Percentiles rank a stretch among this genome's conserved stretches.
These are phyloP conservation scores for Lacerta viridis DNA, from an alignment of 2,797 vertebrate species.

Conservation along the genomic window DNA sequence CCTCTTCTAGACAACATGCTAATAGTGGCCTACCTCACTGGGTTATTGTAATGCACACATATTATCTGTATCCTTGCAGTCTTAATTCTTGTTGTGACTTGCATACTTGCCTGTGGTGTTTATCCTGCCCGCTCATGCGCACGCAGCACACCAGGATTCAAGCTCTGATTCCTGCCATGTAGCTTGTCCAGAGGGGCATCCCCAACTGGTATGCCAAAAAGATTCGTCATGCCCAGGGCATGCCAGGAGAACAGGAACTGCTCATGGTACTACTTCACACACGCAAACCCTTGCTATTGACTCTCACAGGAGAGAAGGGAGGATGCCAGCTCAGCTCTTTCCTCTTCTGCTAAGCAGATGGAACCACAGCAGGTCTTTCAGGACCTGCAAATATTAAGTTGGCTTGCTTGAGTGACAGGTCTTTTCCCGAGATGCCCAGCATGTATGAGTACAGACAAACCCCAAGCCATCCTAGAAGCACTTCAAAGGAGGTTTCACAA, in stretches of 20 bases:
- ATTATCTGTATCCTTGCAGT: background rate
- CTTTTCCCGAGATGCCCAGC: conserved; percentile 18
- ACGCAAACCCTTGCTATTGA: background rate
- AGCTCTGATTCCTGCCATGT: background rate
- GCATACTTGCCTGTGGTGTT: background rate
- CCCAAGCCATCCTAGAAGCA: background rate
- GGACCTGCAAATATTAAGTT: conserved; percentile 35
- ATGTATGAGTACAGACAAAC: conserved; percentile 20
- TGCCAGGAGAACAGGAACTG: background rate
- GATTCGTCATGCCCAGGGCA: conserved; percentile 25
- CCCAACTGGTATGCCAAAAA: conserved; percentile 24
- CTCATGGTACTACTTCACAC: background rate
- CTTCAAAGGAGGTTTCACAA: conserved; percentile 11
- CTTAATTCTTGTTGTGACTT: conserved; percentile 4
- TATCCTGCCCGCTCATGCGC: background rate
- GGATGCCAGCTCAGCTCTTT: conserved; percentile 30
- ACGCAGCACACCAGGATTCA: conserved; percentile 1
- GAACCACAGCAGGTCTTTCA: conserved; percentile 12
- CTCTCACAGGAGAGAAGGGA: conserved; percentile 28
- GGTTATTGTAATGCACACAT: background rate
- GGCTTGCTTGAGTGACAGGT: conserved; percentile 33
- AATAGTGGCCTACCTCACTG: background rate
- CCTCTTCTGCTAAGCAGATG: conserved; percentile 11
- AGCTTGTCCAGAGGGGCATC: background rate
- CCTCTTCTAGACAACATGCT: background rate